Conservation (phyloP, 1,140 invertebrate species). For the Zaprionus ornatus region DNA sequence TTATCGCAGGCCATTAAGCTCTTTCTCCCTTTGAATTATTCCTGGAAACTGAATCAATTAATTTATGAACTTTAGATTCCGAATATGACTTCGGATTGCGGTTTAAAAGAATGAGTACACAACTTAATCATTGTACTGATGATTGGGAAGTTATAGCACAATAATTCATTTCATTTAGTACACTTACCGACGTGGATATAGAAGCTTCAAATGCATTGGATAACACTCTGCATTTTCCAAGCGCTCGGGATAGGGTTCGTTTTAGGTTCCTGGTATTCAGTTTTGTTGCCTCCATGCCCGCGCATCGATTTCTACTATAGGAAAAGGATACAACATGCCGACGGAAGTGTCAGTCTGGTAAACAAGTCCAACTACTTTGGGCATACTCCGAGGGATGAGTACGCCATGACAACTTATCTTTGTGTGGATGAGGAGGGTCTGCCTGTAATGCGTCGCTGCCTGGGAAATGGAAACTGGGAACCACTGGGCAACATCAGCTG, state of each 20-base stretch:
- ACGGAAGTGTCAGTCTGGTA: not conserved
- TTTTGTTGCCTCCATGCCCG: not conserved
- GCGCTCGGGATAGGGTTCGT: not conserved
- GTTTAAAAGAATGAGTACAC: not conserved
- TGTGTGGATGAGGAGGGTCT: conserved; percentile 9
- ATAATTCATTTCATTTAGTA: not conserved
- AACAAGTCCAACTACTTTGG: not conserved
- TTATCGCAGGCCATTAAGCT: not conserved
- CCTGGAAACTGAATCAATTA: not conserved
- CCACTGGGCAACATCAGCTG: conserved; percentile 13
- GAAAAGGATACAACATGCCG: not conserved
- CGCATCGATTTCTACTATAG: not conserved
- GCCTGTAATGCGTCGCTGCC: conserved; percentile 14
- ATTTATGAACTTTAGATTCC: not conserved
- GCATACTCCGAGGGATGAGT: not conserved
- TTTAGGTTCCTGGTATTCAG: not conserved
- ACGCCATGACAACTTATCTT: conserved; percentile 1
- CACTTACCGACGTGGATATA: not conserved
- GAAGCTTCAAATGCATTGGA: not conserved
- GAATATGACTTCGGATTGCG: not conserved
- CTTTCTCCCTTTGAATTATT: not conserved
- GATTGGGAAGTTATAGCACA: not conserved
- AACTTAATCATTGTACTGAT: not conserved
- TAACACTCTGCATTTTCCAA: not conserved
- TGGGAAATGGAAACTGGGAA: conserved; percentile 3